Evolutionary conservation across 2,888 invertebrate genomes (phyloP), one percentile per base, ranked within the genome.

Genomic region (Tineola bisselliella): DNA sequence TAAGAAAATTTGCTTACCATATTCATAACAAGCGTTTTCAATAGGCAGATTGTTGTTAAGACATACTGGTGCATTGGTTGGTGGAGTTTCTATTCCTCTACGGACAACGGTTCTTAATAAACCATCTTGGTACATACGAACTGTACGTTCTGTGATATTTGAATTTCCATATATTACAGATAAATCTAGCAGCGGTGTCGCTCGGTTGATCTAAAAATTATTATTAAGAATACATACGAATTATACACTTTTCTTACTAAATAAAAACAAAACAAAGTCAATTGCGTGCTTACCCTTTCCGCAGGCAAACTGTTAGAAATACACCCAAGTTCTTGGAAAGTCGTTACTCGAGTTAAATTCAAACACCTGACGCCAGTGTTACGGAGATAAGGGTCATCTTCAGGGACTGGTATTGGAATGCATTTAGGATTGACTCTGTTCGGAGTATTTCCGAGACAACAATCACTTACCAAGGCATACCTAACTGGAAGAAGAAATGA

Each of bases 391-490:
- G 61, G 61, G 62, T 63, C 63, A 15, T 61, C 30, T 12, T 43
- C 58, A 8, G 63, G 62, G n/a, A 63, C 63, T 19, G 58, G 33
- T 31, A 63, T 63, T 30, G 59, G 12, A 0, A 70, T 70, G 61
- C 71, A 72, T 1, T 4, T 8, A 0, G 71, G 70, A 44, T 69
- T 43, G 17, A 63, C 66, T 0, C 63, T 64, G 64, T 73, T 74
- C 0, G 68, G 71, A 1, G 64, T 66, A 62, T 73, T 70, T 33
- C 67, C 68, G 5, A 68, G 0, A 57, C 73, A 61, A 44, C 44
- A 60, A 31, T 60, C 60, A n/a, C 15, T 15, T 10, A 31, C 33
- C 12, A 60, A 15, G 1, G 30, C 48, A 18, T 48, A 60, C 5
- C n/a, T 60, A 2, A 60, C 60, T 60, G 44, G 13, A 52, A 60